A percentile compares a stretch with the other conserved stretches of the same genome.
Conservation (phyloP, 2,113 vertebrate genomes). For the Tachysurus fulvidraco region DNA sequence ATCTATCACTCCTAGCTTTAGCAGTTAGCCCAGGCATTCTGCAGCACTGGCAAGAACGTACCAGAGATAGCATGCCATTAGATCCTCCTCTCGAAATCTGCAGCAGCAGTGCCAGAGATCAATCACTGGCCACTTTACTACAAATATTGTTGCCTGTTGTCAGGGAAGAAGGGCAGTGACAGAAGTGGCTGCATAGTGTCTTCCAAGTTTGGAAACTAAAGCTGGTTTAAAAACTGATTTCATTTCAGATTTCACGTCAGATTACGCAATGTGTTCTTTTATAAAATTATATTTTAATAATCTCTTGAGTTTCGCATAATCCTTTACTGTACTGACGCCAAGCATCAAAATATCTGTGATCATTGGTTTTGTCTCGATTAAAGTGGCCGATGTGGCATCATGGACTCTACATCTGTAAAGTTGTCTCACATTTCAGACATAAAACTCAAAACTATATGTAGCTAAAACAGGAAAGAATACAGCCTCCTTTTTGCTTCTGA, state of each 20-base stretch:
- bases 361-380: background rate
- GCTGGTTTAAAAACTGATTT: background rate
- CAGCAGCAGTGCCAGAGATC: slow-evolving; percentile 58
- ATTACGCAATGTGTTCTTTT: background rate
- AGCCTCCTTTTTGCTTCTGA: background rate
- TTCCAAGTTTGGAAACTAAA: background rate
- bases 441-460: background rate
- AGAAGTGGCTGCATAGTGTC: background rate
- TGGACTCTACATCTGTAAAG: background rate
- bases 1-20: background rate
- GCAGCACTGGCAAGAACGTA: slow-evolving; percentile 1
- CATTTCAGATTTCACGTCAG: too few relatives aligned
- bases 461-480: too few relatives aligned
- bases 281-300: background rate
- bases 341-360: background rate
- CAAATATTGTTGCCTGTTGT: slow-evolving; percentile 57
- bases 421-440: background rate
- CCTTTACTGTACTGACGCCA: background rate
- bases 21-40: background rate
- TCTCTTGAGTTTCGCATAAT: background rate
- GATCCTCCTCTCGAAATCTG: slow-evolving; percentile 54
- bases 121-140: slow-evolving; percentile 59
- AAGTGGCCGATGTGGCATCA: background rate
- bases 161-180: slow-evolving; percentile 44
- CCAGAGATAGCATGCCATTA: slow-evolving; percentile 53